A percentile compares a stretch with the other conserved stretches of the same genome.
Conservation (phyloP, 2,113 vertebrate species). For the Pycnonotus jocosus region DNA sequence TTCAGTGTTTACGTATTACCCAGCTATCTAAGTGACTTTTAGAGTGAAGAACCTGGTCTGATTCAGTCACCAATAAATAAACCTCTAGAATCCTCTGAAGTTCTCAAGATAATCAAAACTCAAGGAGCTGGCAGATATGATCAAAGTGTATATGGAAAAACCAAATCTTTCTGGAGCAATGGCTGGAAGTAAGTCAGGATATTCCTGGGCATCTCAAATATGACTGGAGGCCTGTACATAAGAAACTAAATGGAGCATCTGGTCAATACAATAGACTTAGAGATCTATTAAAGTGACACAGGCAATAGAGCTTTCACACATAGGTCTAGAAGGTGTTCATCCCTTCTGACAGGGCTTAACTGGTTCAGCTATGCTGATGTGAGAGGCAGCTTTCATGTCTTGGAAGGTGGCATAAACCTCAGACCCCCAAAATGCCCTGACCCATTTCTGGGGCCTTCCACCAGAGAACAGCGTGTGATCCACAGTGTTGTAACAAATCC, state of each 20-base stretch:
- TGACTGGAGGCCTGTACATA: background rate
- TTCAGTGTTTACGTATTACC: background rate
- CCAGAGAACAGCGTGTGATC: background rate
- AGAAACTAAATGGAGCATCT: background rate
- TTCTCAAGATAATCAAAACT: background rate
- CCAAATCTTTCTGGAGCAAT: background rate
- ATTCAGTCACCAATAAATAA: background rate
- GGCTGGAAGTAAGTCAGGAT: background rate
- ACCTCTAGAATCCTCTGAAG: background rate
- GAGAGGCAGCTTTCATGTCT: background rate
- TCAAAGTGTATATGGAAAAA: background rate
- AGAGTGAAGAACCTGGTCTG: background rate
- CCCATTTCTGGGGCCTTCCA: background rate
- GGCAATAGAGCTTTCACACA: background rate
- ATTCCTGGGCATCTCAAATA: background rate
- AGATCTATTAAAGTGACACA: background rate
- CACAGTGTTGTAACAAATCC: background rate
- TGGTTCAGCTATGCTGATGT: background rate
- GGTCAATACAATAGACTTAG: background rate
- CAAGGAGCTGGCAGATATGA: background rate
- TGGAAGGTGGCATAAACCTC: background rate
- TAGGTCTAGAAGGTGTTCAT: too few relatives aligned
- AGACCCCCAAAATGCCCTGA: rapidly evolving
- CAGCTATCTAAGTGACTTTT: background rate
- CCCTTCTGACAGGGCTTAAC: background rate